These are phyloP conservation scores for Euleptes europaea DNA, from an alignment of 2,113 vertebrate genomes.

Conservation along the genomic window DNA sequence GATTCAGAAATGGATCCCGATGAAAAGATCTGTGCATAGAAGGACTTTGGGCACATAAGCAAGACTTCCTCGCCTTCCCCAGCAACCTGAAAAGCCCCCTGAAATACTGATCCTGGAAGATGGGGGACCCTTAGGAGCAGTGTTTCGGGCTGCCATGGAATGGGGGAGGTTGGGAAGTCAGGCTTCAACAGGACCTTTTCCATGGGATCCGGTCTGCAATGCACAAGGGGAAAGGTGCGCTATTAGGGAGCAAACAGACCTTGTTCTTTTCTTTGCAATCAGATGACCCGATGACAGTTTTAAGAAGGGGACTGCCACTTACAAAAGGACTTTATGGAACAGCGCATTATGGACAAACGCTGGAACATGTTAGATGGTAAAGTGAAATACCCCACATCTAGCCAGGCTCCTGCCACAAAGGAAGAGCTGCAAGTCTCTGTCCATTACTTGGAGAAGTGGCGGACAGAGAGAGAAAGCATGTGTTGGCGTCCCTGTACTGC, in stretches of 20 bases:
- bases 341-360: not conserved
- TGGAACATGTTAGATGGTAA: not conserved
- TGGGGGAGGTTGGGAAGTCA: too few relatives aligned
- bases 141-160: too few relatives aligned
- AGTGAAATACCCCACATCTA: not conserved
- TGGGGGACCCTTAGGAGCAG: too few relatives aligned
- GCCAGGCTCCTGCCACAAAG: not conserved
- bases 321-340: not conserved
- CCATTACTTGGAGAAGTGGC: not conserved
- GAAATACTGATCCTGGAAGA: too few relatives aligned
- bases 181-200: too few relatives aligned
- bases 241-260: not conserved
- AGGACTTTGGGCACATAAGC: too few relatives aligned
- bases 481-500: not conserved
- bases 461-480: not conserved
- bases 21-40: too few relatives aligned
- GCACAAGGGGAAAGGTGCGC: not conserved
- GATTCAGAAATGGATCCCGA: too few relatives aligned
- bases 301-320: not conserved
- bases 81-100: too few relatives aligned
- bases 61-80: too few relatives aligned
- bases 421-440: not conserved
- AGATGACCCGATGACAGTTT: not conserved
- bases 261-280: not conserved
- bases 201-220: too few relatives aligned